A percentile compares a stretch with the other conserved stretches of the same genome.
phyloP scores from a whole-genome alignment of 2,888 invertebrate genomes.

The Polietes domitor region DNA sequence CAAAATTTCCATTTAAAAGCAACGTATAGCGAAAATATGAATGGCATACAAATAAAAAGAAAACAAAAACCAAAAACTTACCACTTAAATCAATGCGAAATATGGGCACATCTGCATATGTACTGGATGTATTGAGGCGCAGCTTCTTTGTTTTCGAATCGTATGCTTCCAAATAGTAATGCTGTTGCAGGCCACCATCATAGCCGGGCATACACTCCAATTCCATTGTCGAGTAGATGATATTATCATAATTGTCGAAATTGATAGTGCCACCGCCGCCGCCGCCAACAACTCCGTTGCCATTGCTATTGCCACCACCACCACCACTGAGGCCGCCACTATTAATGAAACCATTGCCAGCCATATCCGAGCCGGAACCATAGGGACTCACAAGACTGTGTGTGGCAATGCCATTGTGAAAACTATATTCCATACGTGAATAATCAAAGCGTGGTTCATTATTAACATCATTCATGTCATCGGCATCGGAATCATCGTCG shows the following conservation, averaged over 20 bases:
- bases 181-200: conserved; percentile 93
- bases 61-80: conserved; percentile 68
- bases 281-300: conserved; percentile 45
- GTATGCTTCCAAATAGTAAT: conserved; percentile 91
- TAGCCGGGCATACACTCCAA: conserved; percentile 93
- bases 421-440: conserved; percentile 80
- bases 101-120: conserved; percentile 83
- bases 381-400: conserved; percentile 74
- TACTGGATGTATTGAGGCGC: conserved; percentile 86
- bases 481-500: conserved; percentile 38
- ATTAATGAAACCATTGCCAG: conserved; percentile 49
- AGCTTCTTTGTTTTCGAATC: conserved; percentile 88
- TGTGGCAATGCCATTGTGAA: conserved; percentile 77
- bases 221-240: conserved; percentile 83
- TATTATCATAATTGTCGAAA: conserved; percentile 80
- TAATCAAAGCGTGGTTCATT: conserved; percentile 77
- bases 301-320: conserved; percentile 62
- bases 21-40: too few relatives aligned
- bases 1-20: too few relatives aligned
- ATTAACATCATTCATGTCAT: conserved; percentile 56
- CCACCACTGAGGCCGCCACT: conserved; percentile 61
- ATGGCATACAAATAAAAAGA: neutral
- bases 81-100: conserved; percentile 83
- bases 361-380: conserved; percentile 56
- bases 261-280: conserved; percentile 77